These are phyloP conservation scores for Psephotus haematonotus DNA, from an alignment of 2,113 vertebrate genomes.

Conservation along the genomic window DNA sequence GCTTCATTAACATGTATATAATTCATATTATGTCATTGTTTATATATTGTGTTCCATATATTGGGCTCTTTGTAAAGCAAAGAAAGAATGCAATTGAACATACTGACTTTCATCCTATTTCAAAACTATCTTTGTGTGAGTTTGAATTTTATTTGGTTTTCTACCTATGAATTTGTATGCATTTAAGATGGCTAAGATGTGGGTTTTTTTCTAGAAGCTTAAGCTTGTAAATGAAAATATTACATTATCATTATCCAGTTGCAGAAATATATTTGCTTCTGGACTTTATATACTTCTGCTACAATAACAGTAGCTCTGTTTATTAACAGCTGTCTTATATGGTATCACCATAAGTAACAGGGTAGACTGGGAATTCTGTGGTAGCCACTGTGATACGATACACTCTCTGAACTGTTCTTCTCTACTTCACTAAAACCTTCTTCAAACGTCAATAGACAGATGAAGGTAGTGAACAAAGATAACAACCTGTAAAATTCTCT, in stretches of 20 bases:
- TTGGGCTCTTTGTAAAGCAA: background rate
- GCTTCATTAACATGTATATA: background rate
- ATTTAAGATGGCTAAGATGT: background rate
- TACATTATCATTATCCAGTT: rapidly evolving
- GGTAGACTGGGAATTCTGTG: background rate
- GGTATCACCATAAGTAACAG: background rate
- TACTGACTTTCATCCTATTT: background rate
- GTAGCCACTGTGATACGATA: rapidly evolving
- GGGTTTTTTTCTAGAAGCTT: background rate
- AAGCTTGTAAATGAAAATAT: background rate
- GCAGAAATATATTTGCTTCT: background rate
- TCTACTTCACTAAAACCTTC: background rate
- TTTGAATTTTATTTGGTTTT: background rate
- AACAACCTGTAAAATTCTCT: background rate
- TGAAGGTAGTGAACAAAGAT: background rate
- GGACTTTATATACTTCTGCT: rapidly evolving
- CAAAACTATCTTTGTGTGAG: background rate
- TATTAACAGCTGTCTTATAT: background rate
- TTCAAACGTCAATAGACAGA: rapidly evolving
- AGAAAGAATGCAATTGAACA: background rate
- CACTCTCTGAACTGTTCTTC: rapidly evolving
- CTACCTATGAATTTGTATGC: background rate
- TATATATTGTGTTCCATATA: background rate
- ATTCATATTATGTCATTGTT: background rate
- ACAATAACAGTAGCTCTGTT: rapidly evolving